Evolutionary conservation across 2,888 invertebrate genomes (phyloP).

Genomic region (Diadegma fenestrale): DNA sequence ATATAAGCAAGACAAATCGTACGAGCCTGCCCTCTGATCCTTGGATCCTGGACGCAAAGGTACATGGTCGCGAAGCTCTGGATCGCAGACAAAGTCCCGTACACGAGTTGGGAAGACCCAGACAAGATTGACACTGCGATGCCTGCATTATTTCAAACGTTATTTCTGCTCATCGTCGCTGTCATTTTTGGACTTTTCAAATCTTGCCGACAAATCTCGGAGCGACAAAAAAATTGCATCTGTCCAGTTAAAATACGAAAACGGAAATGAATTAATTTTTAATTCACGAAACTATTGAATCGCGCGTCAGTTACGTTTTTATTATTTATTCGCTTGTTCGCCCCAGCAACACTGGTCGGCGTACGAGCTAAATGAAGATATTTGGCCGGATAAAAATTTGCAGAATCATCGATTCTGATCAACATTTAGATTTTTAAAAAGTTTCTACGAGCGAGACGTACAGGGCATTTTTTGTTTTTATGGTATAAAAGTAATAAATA

Average conservation of each 20-base stretch:
- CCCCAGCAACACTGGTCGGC: no score
- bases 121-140: conserved; percentile 58
- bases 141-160: conserved; percentile 75
- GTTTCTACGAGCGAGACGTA: background rate
- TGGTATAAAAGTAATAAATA: background rate
- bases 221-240: no score
- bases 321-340: no score
- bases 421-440: background rate
- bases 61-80: background rate
- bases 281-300: no score
- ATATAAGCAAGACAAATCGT: background rate
- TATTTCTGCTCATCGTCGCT: background rate
- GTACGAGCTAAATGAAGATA: background rate
- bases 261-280: no score
- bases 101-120: background rate
- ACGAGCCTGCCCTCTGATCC: conserved; percentile 23
- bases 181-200: background rate
- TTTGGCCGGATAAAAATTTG: background rate
- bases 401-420: background rate
- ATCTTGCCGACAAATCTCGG: no score
- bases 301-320: no score
- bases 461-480: background rate
- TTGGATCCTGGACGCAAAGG: background rate
- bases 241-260: no score
- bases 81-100: background rate